Evolutionary conservation across 2,797 vertebrate genomes (phyloP).

Genomic region (Pteropus rufus): DNA sequence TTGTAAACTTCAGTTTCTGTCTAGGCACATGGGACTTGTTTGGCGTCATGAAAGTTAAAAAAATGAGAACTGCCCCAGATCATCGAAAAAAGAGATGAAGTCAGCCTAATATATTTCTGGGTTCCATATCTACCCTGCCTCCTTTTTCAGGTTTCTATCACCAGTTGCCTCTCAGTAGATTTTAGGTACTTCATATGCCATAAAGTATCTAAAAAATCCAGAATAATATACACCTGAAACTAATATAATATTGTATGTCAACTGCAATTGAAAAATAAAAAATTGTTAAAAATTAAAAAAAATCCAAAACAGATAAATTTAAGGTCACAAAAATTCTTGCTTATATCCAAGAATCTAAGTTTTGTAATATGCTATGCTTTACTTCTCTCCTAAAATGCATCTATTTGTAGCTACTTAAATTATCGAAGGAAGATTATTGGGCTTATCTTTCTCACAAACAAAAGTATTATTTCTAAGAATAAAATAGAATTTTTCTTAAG

Average conservation of each 20-base stretch:
- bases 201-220: neutral
- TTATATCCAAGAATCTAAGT: conserved; percentile 9
- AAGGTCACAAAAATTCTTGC: neutral
- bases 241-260: too few species aligned
- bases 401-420: neutral
- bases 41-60: neutral
- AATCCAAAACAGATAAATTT: neutral
- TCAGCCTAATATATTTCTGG: neutral
- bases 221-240: too few species aligned
- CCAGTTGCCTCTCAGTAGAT: neutral
- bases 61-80: neutral
- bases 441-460: neutral
- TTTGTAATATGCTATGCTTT: neutral
- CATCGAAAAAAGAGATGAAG: neutral
- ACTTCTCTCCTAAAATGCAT: neutral
- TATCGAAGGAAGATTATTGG: neutral
- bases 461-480: conserved; percentile 17
- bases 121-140: neutral
- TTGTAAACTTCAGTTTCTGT: neutral
- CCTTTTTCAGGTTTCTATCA: neutral
- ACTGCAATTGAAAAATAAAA: too few species aligned
- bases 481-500: neutral
- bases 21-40: neutral
- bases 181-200: neutral
- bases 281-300: neutral